phyloP scores from a whole-genome alignment of 2,888 invertebrate species.

The Epiblema foenella region DNA sequence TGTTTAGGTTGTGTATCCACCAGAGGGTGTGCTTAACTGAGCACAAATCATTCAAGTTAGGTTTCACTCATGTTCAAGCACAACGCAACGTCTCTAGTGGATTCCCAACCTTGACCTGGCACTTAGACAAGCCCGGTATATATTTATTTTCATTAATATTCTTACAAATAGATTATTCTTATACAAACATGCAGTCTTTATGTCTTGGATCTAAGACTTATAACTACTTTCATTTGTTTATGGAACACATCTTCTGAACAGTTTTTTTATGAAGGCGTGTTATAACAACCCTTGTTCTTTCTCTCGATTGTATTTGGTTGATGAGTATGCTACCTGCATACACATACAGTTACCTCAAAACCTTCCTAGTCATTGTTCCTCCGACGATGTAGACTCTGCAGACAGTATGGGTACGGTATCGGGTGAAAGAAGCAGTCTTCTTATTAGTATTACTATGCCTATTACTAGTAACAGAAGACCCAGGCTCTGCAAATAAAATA shows the following conservation, averaged over 20 bases:
- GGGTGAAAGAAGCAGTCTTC: constrained; percentile 59
- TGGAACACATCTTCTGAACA: neutral
- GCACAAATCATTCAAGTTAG: neutral
- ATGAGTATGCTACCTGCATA: neutral
- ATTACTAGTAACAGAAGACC: constrained; percentile 63
- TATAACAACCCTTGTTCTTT: neutral
- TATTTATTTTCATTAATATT: neutral
- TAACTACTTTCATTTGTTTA: neutral
- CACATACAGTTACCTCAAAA: constrained; percentile 3
- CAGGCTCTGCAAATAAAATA: constrained; percentile 60
- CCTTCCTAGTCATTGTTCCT: constrained; percentile 37
- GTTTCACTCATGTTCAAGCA: neutral
- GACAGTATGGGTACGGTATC: constrained; percentile 59
- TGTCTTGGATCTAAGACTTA: constrained; percentile 4
- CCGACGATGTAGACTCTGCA: constrained; percentile 24
- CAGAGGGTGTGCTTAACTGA: neutral
- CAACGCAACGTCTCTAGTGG: neutral
- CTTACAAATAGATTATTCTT: constrained; percentile 1
- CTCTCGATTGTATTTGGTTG: neutral
- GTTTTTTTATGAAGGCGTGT: neutral
- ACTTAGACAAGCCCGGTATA: neutral
- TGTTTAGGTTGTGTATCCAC: neutral
- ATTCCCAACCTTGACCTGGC: neutral
- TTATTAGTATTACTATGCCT: constrained; percentile 66
- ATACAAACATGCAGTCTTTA: constrained; percentile 27